A percentile compares a stretch with the other conserved stretches of the same genome.
These are phyloP conservation scores for Phortica okadai DNA, from an alignment of 2,888 invertebrate species.

Conservation along the genomic window DNA sequence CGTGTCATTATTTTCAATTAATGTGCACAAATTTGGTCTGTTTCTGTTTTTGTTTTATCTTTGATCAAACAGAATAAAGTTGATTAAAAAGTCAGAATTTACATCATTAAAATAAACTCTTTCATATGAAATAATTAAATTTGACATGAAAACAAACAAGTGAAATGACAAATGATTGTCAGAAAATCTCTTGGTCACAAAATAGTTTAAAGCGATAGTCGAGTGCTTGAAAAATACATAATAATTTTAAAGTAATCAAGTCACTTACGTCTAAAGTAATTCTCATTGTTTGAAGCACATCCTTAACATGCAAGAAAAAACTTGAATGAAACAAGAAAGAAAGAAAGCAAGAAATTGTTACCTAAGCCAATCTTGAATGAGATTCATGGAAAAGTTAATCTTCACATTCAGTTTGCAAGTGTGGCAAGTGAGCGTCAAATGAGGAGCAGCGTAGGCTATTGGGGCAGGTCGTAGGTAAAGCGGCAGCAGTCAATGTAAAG, in stretches of 20 bases:
- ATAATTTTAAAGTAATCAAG: too few relatives aligned
- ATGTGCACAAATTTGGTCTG: not conserved
- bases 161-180: too few relatives aligned
- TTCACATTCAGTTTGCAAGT: constrained; percentile 4
- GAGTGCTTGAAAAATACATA: too few relatives aligned
- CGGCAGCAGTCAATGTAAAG: not conserved
- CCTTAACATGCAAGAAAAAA: not conserved
- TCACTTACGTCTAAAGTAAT: too few relatives aligned
- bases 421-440: not conserved
- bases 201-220: too few relatives aligned
- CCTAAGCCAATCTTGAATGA: not conserved
- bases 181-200: too few relatives aligned
- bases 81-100: too few relatives aligned
- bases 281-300: too few relatives aligned
- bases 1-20: constrained; percentile 54
- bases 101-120: too few relatives aligned
- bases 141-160: too few relatives aligned
- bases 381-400: not conserved
- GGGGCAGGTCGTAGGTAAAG: not conserved
- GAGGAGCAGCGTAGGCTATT: not conserved
- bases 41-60: not conserved
- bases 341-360: not conserved
- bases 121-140: too few relatives aligned
- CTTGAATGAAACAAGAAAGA: not conserved
- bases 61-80: too few relatives aligned